phyloP scores from a whole-genome alignment of 1,140 invertebrate species.

The Diorhabda elongata region DNA sequence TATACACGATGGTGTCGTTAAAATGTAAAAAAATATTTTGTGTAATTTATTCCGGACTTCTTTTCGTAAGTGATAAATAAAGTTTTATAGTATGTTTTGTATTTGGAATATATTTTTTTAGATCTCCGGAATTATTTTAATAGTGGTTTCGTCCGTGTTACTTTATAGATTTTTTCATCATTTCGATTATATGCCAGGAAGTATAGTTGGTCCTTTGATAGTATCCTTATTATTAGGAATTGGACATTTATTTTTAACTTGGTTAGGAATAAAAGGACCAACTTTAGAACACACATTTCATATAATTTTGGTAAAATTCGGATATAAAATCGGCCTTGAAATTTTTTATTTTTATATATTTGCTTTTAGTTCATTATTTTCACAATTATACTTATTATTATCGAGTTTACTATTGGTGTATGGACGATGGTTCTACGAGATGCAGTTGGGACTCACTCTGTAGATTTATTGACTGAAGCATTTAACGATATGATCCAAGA shows the following conservation, averaged over 20 bases:
- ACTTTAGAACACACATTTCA: slow-evolving; percentile 41
- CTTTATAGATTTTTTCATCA: slow-evolving; percentile 40
- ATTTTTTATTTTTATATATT: slow-evolving; percentile 9
- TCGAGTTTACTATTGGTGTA: slow-evolving; percentile 37
- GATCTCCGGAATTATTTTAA: slow-evolving; percentile 40
- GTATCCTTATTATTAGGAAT: slow-evolving; percentile 38
- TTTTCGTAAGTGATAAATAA: slow-evolving; percentile 41
- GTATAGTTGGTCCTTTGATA: slow-evolving; percentile 38
- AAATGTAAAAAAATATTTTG: slow-evolving; percentile 41
- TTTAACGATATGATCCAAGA: slow-evolving; percentile 32
- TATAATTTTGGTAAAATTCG: slow-evolving; percentile 38
- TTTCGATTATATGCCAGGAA: slow-evolving; percentile 40
- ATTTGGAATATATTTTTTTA: slow-evolving; percentile 22
- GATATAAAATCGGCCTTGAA: neutral
- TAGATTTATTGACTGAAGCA: slow-evolving; percentile 36
- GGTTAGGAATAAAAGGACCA: slow-evolving; percentile 43
- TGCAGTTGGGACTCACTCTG: slow-evolving; percentile 31
- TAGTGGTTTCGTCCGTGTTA: slow-evolving; percentile 35
- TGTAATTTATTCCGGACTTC: slow-evolving; percentile 36
- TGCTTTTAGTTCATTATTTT: slow-evolving; percentile 40
- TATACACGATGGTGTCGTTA: slow-evolving; percentile 37
- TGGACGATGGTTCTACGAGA: slow-evolving; percentile 41
- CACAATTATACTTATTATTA: slow-evolving; percentile 35
- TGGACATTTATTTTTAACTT: slow-evolving; percentile 39
- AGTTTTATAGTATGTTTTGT: neutral